Percentiles rank a stretch among this genome's conserved stretches.
phyloP scores from a whole-genome alignment of 2,888 invertebrate species.

The Troides aeacus region DNA sequence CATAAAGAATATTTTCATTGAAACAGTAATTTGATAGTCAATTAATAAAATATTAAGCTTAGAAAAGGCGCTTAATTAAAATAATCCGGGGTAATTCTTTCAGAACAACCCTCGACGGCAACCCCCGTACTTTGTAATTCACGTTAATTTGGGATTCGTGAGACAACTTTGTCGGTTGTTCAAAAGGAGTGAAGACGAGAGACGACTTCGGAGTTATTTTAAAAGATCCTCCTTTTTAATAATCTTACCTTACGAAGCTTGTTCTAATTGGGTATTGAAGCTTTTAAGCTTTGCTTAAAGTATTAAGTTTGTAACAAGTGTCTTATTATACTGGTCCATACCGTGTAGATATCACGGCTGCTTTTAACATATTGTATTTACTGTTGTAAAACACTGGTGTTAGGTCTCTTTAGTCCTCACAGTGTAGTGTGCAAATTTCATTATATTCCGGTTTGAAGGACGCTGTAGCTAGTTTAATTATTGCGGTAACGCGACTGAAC shows the following conservation, averaged over 20 bases:
- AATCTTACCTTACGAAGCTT: not conserved
- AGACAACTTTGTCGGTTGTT: slow-evolving; percentile 3
- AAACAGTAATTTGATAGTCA: too few species aligned
- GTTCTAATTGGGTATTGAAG: not conserved
- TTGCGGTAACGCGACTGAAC: too few species aligned
- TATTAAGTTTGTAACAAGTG: too few species aligned
- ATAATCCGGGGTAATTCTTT: slow-evolving; percentile 17
- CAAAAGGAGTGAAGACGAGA: not conserved
- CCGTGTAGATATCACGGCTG: too few species aligned
- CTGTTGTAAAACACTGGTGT: too few species aligned
- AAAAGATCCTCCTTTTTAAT: not conserved
- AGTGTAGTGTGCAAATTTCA: too few species aligned
- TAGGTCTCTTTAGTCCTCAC: too few species aligned
- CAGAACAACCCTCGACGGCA: slow-evolving; percentile 21
- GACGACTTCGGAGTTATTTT: not conserved
- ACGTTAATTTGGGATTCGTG: slow-evolving; percentile 14
- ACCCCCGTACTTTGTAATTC: slow-evolving; percentile 3
- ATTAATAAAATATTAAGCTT: not conserved
- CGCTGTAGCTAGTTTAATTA: too few species aligned
- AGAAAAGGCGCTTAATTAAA: slow-evolving; percentile 16
- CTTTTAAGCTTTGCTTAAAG: too few species aligned
- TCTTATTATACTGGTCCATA: too few species aligned
- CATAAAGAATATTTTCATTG: not conserved
- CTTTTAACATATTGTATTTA: too few species aligned
- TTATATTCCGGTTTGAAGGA: too few species aligned